Base-by-base conservation (phyloP, 2,797 vertebrate genomes). In the Pteronotus mesoamericanus region DNA sequence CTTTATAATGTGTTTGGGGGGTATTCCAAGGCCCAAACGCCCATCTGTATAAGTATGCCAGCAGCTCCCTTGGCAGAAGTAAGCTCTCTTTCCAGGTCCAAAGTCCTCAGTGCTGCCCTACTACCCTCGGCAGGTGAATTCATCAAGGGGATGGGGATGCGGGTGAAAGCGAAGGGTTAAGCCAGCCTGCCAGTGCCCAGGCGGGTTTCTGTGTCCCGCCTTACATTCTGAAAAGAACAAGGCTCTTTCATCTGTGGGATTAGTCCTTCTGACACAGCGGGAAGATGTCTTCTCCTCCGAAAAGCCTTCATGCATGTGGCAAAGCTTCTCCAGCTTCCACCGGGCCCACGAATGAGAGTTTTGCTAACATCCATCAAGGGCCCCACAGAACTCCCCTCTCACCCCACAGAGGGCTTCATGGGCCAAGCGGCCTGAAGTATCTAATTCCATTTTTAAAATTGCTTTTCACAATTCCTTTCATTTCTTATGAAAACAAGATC, bases 311-410 rank as follows among this genome's bases (percentile, higher is more conserved):
- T 89, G 95, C 93, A 69, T 89, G 95, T 34, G 61, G 51, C 48
- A 0, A 97, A 97, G 95, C 95, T 97, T 96, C 96, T 92, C 89
- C 91, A 96, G 68, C 89, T 97, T 96, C 97, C 97, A 96, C 96
- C 89, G 95, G 97, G 97, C 91, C 96, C 95, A 91, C 96, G 97
- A 98, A 97, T 96, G 96, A 98, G 97, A 98, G 93, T 96, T 96
- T 97, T 95, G 94, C 97, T 97, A 96, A 93, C 91, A 97, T 94
- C 89, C 95, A 96, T 85, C 90, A 83, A 86, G 88, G 95, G 92
- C 80, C 91, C 90, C 86, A 94, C 55, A 94, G 79, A 94, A 61
- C 91, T 97, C 82, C 89, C 94, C 90, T 90, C 95, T 79, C 86
- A 55, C 53, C 72, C 93, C 6, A 32, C 80, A 94, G 94, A 96